Percentiles rank a stretch among this genome's conserved stretches.
These are phyloP conservation scores for Bradysia coprophila DNA, from an alignment of 1,140 invertebrate species.

Conservation along the genomic window DNA sequence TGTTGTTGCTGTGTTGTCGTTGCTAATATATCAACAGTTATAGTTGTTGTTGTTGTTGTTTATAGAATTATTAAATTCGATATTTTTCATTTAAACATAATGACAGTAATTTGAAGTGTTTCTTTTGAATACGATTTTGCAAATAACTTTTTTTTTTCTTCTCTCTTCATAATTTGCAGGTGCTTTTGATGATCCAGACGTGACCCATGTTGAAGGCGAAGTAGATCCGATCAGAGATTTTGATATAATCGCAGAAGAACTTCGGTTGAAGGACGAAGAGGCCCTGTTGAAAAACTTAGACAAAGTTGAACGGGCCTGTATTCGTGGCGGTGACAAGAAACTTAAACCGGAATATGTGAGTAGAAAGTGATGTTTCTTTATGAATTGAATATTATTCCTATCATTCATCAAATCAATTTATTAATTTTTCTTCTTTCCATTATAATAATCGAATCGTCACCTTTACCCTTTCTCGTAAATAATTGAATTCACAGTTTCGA, in stretches of 20 bases:
- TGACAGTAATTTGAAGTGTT: background rate
- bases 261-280: slow-evolving; percentile 88
- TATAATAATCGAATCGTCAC: no score
- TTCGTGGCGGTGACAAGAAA: slow-evolving; percentile 89
- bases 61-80: no score
- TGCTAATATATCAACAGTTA: no score
- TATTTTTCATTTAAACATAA: background rate
- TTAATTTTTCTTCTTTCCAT: no score
- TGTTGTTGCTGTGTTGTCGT: no score
- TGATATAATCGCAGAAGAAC: slow-evolving; percentile 90
- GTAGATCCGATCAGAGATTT: slow-evolving; percentile 94
- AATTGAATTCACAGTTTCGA: no score
- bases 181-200: slow-evolving; percentile 95
- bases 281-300: slow-evolving; percentile 62
- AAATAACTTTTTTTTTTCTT: no score
- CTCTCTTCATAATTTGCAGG: no score
- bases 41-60: no score
- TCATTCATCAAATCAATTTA: no score
- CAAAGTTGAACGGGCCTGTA: slow-evolving; percentile 70
- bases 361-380: slow-evolving; percentile 7
- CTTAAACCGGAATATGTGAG: slow-evolving; percentile 88
- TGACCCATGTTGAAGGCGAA: slow-evolving; percentile 96
- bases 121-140: background rate
- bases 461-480: no score
- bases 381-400: no score